Conservation (phyloP, 2,797 vertebrate species). For the Picus viridis region DNA sequence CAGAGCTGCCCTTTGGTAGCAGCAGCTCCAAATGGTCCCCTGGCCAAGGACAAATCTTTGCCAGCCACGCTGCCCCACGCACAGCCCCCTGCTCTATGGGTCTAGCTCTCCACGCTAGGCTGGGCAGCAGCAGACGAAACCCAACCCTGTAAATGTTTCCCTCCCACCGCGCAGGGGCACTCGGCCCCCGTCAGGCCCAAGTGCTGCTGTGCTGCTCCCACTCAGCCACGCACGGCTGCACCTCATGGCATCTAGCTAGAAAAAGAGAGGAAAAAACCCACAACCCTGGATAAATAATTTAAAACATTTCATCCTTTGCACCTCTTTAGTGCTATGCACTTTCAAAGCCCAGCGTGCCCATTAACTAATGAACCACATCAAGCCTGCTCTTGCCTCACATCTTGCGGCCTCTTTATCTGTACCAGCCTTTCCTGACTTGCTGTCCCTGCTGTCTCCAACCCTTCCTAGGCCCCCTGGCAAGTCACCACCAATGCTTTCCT, state of each 20-base stretch:
- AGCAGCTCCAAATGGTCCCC: background rate
- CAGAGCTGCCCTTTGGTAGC: background rate
- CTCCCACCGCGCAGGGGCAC: background rate
- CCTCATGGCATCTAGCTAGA: background rate
- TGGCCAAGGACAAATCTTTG: rapidly evolving
- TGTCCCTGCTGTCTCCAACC: background rate
- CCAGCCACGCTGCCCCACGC: rapidly evolving
- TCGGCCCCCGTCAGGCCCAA: rapidly evolving
- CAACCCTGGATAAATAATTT: background rate
- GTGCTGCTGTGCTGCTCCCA: background rate
- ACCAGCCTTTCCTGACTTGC: background rate
- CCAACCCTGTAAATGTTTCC: background rate
- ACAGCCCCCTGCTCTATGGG: rapidly evolving
- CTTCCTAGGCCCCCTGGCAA: background rate
- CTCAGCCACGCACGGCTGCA: background rate
- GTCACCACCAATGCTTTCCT: background rate
- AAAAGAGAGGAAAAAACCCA: background rate
- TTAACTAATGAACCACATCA: slow-evolving; percentile 45
- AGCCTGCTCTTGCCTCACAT: rapidly evolving
- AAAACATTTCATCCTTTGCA: slow-evolving; percentile 39
- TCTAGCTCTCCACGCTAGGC: background rate
- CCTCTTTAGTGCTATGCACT: slow-evolving; percentile 23
- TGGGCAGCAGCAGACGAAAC: background rate
- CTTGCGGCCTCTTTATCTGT: background rate
- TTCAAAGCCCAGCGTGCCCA: background rate